Evolutionary conservation across 2,888 invertebrate species (phyloP).

Genomic region (Metellina segmentata): DNA sequence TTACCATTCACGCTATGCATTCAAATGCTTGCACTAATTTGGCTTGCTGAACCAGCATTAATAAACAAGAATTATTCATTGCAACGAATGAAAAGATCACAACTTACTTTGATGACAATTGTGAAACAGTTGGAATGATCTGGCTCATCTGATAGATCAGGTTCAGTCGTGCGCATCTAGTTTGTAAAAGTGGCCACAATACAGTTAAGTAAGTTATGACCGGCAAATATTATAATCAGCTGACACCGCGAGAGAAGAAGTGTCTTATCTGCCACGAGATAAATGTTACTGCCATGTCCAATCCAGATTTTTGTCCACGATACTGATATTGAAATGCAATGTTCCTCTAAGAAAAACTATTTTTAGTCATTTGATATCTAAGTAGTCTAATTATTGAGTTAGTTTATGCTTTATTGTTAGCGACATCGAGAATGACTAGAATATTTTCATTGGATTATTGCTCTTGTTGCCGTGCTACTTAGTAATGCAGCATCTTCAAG

Average conservation of each 20-base stretch:
- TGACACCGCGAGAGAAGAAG: background rate
- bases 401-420: no score
- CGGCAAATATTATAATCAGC: background rate
- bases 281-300: no score
- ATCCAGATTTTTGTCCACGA: no score
- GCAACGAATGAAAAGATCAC: background rate
- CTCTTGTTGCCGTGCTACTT: no score
- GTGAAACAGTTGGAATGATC: background rate
- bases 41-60: background rate
- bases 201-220: background rate
- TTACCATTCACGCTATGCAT: no score
- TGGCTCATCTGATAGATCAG: background rate
- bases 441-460: no score
- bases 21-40: background rate
- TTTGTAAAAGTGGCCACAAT: background rate
- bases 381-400: no score
- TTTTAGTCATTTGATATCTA: no score
- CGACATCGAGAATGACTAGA: no score
- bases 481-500: no score
- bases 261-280: background rate
- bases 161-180: background rate
- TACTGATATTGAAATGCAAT: no score
- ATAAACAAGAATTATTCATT: background rate
- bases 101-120: background rate
- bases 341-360: no score